phyloP scores from a whole-genome alignment of 2,888 invertebrate species.

The Steinernema hermaphroditum region DNA sequence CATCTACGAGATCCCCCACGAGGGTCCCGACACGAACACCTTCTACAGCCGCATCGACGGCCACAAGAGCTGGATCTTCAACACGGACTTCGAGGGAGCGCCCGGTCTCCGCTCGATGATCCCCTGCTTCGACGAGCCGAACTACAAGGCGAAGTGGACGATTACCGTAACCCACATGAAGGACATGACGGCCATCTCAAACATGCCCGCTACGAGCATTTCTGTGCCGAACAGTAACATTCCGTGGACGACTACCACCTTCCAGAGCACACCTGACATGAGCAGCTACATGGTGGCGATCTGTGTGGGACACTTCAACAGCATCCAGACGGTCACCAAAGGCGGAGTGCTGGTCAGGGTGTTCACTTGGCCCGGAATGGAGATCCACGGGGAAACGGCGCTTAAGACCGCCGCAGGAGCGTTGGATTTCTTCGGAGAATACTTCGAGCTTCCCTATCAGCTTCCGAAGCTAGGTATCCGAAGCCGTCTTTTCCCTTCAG shows the following conservation, averaged over 20 bases:
- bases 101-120: conserved; percentile 42
- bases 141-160: conserved; percentile 42
- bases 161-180: conserved; percentile 38
- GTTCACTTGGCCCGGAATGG: conserved; percentile 75
- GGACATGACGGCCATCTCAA: conserved; percentile 45
- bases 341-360: conserved; percentile 69
- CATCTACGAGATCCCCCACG: conserved; percentile 42
- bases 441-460: conserved; percentile 32
- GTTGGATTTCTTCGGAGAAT: conserved; percentile 8
- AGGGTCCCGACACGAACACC: conserved; percentile 40
- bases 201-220: conserved; percentile 34
- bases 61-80: conserved; percentile 42
- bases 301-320: conserved; percentile 79
- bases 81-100: conserved; percentile 48
- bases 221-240: not conserved
- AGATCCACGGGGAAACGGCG: conserved; percentile 69
- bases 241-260: conserved; percentile 40
- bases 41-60: conserved; percentile 37
- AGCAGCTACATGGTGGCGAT: conserved; percentile 84
- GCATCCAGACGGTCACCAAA: conserved; percentile 58
- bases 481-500: no score
- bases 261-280: conserved; percentile 71
- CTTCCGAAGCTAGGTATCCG: conserved; percentile 26
- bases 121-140: conserved; percentile 50
- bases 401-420: conserved; percentile 39